A percentile compares a stretch with the other conserved stretches of the same genome.
Evolutionary conservation across 2,888 invertebrate genomes (phyloP).

Genomic region (Uropetala carovei): DNA sequence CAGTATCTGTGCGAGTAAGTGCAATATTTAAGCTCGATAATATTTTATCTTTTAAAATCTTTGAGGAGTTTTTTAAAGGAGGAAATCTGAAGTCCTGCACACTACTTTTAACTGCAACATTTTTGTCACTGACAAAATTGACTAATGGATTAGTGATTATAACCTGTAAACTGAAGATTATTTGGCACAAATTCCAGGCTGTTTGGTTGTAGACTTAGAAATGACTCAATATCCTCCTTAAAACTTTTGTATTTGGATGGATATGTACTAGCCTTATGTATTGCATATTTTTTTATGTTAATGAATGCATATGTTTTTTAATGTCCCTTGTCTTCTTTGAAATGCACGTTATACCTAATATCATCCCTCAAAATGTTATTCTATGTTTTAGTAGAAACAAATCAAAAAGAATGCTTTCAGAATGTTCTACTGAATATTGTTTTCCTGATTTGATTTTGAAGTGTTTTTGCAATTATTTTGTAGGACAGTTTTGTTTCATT

Average conservation of each 20-base stretch:
- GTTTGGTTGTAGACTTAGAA: slow-evolving; percentile 40
- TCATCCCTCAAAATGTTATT: background rate
- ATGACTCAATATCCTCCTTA: slow-evolving; percentile 24
- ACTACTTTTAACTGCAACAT: slow-evolving; percentile 48
- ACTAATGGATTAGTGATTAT: background rate
- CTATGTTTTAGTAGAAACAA: background rate
- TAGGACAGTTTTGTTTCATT: background rate
- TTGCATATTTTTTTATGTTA: slow-evolving; percentile 64
- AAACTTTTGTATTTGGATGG: slow-evolving; percentile 55
- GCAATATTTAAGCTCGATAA: slow-evolving; percentile 49
- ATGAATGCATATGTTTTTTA: slow-evolving; percentile 63
- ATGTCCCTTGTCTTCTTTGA: slow-evolving; percentile 39
- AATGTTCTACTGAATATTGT: background rate
- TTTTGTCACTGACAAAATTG: slow-evolving; percentile 15
- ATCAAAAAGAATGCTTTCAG: background rate
- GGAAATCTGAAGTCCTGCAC: slow-evolving; percentile 38
- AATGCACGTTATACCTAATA: background rate
- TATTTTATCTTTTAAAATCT: slow-evolving; percentile 22
- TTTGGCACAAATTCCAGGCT: slow-evolving; percentile 49
- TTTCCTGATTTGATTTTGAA: background rate
- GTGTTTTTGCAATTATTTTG: background rate
- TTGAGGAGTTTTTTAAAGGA: background rate
- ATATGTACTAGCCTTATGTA: slow-evolving; percentile 60
- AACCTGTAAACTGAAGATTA: slow-evolving; percentile 29
- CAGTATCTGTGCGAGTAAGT: slow-evolving; percentile 48